Evolutionary conservation across 2,888 invertebrate genomes (phyloP).

Genomic region (Carpatolechia fugitivella): DNA sequence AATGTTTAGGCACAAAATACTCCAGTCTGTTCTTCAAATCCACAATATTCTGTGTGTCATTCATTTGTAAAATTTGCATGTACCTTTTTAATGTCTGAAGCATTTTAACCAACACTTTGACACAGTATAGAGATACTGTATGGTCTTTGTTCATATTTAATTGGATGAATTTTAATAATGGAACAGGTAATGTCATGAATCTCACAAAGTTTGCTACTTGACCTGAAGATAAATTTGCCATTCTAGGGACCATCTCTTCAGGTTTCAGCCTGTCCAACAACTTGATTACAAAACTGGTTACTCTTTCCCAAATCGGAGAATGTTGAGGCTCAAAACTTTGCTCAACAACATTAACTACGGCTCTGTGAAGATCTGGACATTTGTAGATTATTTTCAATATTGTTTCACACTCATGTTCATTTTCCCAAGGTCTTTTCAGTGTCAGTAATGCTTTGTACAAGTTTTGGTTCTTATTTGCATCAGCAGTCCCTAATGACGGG

Average conservation of each 20-base stretch:
- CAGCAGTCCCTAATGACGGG: constrained; percentile 80
- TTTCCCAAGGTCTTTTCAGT: constrained; percentile 84
- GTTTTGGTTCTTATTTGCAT: constrained; percentile 79
- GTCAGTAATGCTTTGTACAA: constrained; percentile 82
- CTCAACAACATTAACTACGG: constrained; percentile 79
- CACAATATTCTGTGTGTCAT: constrained; percentile 42
- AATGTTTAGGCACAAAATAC: constrained; percentile 68
- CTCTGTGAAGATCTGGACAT: constrained; percentile 86
- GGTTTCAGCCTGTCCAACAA: constrained; percentile 70
- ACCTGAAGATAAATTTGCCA: constrained; percentile 60
- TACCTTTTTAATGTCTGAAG: constrained; percentile 72
- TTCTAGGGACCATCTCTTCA: constrained; percentile 66
- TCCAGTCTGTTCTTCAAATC: constrained; percentile 61
- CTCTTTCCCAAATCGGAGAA: constrained; percentile 75
- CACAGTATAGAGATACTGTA: constrained; percentile 65
- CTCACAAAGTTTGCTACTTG: constrained; percentile 76
- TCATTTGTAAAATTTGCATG: constrained; percentile 70
- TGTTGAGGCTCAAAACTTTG: constrained; percentile 80
- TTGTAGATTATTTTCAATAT: constrained; percentile 81
- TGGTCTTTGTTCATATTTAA: constrained; percentile 53
- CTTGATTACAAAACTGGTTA: constrained; percentile 64
- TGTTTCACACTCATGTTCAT: constrained; percentile 81
- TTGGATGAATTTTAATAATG: constrained; percentile 68
- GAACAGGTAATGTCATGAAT: constrained; percentile 70
- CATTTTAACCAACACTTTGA: constrained; percentile 77